Evolutionary conservation across 1,140 invertebrate species (phyloP).

Genomic region (Coboldia fuscipes): DNA sequence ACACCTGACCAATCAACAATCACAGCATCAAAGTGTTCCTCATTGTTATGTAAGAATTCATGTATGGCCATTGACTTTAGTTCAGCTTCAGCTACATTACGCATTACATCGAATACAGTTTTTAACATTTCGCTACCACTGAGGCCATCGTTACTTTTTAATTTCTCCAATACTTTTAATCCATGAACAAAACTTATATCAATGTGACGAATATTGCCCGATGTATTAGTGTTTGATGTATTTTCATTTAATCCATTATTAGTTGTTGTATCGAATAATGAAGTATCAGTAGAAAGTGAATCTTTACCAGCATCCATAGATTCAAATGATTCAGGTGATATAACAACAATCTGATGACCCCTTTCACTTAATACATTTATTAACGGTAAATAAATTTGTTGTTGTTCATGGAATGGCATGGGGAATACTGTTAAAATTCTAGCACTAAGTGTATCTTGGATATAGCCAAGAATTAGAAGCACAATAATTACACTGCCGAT

Average conservation of each 20-base stretch:
- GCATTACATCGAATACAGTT: conserved; percentile 1
- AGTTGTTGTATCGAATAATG: too few relatives aligned
- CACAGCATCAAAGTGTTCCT: conserved; percentile 15
- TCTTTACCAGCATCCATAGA: background rate
- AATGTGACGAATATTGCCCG: background rate
- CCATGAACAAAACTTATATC: conserved; percentile 3
- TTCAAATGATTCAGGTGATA: background rate
- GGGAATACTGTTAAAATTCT: conserved; percentile 25
- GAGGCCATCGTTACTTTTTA: background rate
- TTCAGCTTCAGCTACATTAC: conserved; percentile 7
- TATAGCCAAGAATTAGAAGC: too few relatives aligned
- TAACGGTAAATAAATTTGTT: conserved; percentile 22
- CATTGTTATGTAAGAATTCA: conserved; percentile 8
- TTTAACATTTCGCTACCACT: background rate
- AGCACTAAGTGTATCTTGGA: too few relatives aligned
- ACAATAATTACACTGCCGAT: too few relatives aligned
- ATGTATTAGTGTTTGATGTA: too few relatives aligned
- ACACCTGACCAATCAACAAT: conserved; percentile 10
- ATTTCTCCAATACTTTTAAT: conserved; percentile 1
- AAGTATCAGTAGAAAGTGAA: too few relatives aligned
- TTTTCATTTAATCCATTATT: too few relatives aligned
- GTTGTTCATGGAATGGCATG: conserved; percentile 22
- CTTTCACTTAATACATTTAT: conserved; percentile 20
- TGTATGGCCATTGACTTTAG: conserved; percentile 11
- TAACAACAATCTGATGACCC: conserved; percentile 23